These are phyloP conservation scores for Indicator indicator DNA, from an alignment of 2,113 vertebrate genomes.

Conservation along the genomic window DNA sequence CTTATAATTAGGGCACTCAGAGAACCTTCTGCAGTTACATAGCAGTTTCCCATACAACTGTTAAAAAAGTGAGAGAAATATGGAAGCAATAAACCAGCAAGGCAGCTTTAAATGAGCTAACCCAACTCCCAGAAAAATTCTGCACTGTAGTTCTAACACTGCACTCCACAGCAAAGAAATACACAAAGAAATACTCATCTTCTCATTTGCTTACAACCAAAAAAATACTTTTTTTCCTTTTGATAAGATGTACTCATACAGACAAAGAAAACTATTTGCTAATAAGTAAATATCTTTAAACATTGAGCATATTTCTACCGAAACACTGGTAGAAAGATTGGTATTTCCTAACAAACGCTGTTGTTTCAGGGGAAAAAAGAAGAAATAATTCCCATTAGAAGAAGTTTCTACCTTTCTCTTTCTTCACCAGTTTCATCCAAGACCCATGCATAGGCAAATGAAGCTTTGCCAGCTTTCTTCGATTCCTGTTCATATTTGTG, in stretches of 20 bases:
- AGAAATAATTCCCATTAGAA: neutral
- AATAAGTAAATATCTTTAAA: neutral
- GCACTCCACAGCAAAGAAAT: neutral
- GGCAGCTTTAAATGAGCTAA: neutral
- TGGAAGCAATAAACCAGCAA: neutral
- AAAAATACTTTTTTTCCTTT: neutral
- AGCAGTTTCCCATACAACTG: neutral
- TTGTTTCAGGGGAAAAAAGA: neutral
- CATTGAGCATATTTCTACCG: neutral
- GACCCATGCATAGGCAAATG: conserved; percentile 97
- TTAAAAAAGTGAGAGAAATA: neutral
- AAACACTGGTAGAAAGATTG: neutral
- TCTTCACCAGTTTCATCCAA: conserved; percentile 99
- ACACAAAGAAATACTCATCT: neutral
- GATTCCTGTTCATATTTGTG: conserved; percentile 98
- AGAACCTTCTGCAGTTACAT: neutral
- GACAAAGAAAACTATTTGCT: neutral
- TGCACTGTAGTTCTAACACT: neutral
- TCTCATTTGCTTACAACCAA: neutral
- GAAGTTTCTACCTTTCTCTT: conserved; percentile 87
- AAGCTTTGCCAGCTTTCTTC: conserved; percentile 98
- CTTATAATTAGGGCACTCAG: neutral
- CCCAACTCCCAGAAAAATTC: neutral
- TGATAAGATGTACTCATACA: neutral
- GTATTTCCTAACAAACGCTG: neutral